Evolutionary conservation across 2,113 vertebrate species (phyloP), one percentile per base, ranked within the genome.

Genomic region (Zosterops hypoxanthus): DNA sequence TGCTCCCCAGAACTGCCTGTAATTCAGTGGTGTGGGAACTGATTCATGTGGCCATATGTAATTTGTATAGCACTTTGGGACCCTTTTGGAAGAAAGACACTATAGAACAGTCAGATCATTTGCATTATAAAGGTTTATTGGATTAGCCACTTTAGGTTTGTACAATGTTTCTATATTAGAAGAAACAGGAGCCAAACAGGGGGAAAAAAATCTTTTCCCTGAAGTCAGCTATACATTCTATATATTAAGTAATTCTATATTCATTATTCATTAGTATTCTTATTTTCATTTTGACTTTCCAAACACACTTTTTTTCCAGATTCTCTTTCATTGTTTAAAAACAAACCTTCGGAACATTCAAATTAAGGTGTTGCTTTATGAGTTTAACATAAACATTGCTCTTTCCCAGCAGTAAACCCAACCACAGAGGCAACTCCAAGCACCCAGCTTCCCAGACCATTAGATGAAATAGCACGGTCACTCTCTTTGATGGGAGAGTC

Each of bases 41-140:
- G 68, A 94, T 89, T 92, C 91, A 76, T 72, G 63, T 60, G 73
- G 50, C 87, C 91, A 87, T 66, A 91, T 91, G 87, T 69, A 94
- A 96, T 92, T 91, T 91, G 87, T 96, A 80, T 34, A 76, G 70
- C 78, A 89, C 81, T 89, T 95, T 82, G 78, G 87, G 93, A 95
- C 84, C 61, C 59, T 91, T 92, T 73, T 88, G 84, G 89, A 89
- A 92, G 73, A 94, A 91, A 92, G 81, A 92, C 28, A 24, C 78
- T 91, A 94, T 76, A 88, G 73, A 96, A 72, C 63, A 91, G 91
- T 91, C 39, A 72, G 87, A 92, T 69, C 50, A 95, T 96, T 95
- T 95, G 89, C 95, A 90, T 95, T 80, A 95, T 65, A 97, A 96
- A 94, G 66, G 63, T 85, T 84, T 92, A 70, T 94, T 85, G 86